phyloP scores from a whole-genome alignment of 1,140 invertebrate species.

The Saccostrea glomerata region DNA sequence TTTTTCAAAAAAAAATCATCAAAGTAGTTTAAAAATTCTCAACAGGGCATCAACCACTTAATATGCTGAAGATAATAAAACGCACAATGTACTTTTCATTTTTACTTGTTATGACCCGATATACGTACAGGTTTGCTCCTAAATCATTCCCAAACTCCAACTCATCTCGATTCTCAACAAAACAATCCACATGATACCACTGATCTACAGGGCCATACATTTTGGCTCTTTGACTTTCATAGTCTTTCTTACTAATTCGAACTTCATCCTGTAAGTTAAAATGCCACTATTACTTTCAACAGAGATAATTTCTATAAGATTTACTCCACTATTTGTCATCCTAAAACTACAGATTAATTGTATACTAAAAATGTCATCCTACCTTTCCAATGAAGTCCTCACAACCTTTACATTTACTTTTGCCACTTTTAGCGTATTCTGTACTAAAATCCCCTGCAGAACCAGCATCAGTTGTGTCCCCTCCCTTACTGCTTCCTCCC shows the following conservation, averaged over 20 bases:
- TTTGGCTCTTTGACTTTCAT: conserved; percentile 87
- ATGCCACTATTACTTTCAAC: conserved; percentile 35
- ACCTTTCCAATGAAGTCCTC: conserved; percentile 91
- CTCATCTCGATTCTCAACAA: conserved; percentile 87
- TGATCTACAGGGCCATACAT: conserved; percentile 86
- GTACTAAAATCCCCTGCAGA: conserved; percentile 85
- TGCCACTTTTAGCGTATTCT: conserved; percentile 93
- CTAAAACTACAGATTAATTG: not conserved
- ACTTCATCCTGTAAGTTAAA: conserved; percentile 84
- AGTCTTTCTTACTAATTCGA: conserved; percentile 92
- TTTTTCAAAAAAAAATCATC: conserved; percentile 45
- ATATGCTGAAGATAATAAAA: too few relatives aligned
- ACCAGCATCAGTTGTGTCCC: conserved; percentile 73
- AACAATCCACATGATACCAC: conserved; percentile 97
- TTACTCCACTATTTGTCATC: not conserved
- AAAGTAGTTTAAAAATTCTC: too few relatives aligned
- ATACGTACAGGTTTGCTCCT: conserved; percentile 69
- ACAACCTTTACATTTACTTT: conserved; percentile 90
- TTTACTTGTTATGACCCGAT: too few relatives aligned
- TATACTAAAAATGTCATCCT: not conserved
- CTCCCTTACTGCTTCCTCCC: conserved; percentile 60
- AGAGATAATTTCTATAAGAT: too few relatives aligned
- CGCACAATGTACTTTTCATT: too few relatives aligned
- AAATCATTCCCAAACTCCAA: conserved; percentile 83
- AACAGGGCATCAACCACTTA: too few relatives aligned